These are phyloP conservation scores for Poecilia latipinna DNA, from an alignment of 2,113 vertebrate species.

Conservation along the genomic window DNA sequence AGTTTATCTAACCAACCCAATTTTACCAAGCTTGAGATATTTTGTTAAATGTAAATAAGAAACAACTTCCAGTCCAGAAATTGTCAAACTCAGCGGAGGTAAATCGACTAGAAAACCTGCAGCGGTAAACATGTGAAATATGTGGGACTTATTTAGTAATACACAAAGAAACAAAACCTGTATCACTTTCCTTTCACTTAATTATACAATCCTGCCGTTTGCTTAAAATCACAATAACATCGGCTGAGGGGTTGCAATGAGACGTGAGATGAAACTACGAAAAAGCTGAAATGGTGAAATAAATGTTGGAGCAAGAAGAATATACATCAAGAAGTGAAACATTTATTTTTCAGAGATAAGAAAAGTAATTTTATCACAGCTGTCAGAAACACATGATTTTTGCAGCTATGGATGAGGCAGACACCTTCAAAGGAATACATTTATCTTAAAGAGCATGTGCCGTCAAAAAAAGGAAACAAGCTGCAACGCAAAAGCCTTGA, in stretches of 20 bases:
- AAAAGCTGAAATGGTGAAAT: background rate
- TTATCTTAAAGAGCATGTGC: conserved; percentile 6
- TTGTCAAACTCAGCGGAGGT: background rate
- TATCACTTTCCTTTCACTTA: background rate
- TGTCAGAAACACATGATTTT: conserved; percentile 3
- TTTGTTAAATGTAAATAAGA: background rate
- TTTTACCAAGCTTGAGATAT: no score
- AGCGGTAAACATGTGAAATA: background rate
- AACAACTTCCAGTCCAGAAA: background rate
- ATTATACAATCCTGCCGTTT: background rate
- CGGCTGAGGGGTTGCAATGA: background rate
- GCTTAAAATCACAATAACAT: background rate
- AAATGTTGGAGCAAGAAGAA: background rate
- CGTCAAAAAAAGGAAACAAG: conserved; percentile 14
- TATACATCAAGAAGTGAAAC: background rate
- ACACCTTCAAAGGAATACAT: conserved; percentile 4
- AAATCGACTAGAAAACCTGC: background rate
- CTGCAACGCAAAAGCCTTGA: conserved; percentile 5
- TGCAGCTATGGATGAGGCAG: conserved; percentile 15
- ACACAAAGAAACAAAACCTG: background rate
- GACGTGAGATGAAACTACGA: background rate
- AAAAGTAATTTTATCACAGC: background rate
- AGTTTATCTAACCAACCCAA: no score
- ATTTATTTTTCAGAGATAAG: background rate
- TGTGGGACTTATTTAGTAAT: background rate